Conservation (phyloP, 2,797 vertebrate species). For the Thaleichthys pacificus region DNA sequence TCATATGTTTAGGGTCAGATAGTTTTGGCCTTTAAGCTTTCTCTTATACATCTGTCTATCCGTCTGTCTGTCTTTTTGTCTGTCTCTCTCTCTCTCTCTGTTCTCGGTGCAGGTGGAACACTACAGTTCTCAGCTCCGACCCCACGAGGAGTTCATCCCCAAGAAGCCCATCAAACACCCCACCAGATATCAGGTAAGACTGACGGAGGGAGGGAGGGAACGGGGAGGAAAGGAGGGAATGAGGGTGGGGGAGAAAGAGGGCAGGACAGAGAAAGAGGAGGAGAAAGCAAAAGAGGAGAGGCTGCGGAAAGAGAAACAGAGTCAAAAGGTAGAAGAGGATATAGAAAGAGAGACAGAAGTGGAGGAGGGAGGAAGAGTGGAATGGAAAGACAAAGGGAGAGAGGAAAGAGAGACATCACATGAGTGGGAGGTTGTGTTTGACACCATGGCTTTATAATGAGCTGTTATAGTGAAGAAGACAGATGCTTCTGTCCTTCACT, state of each 20-base stretch:
- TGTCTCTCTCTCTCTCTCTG: neutral
- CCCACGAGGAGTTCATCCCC: slow-evolving; percentile 80
- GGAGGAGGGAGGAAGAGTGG: neutral
- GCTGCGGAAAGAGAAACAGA: neutral
- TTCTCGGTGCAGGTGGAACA: slow-evolving; percentile 78
- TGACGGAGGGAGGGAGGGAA: slow-evolving; percentile 6
- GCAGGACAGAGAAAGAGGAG: neutral
- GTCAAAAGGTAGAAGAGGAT: too few relatives aligned
- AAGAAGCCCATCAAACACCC: slow-evolving; percentile 88
- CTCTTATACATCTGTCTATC: too few relatives aligned
- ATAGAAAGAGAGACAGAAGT: too few relatives aligned
- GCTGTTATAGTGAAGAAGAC: neutral
- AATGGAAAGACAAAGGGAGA: neutral
- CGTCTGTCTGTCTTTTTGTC: too few relatives aligned
- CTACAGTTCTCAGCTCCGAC: slow-evolving; percentile 79
- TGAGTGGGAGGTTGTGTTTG: slow-evolving; percentile 9
- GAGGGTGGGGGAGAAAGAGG: neutral
- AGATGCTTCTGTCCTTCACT: slow-evolving; percentile 35
- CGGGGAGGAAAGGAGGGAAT: slow-evolving; percentile 18
- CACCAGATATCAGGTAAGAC: slow-evolving; percentile 90
- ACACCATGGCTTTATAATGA: too few relatives aligned
- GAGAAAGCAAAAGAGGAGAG: neutral
- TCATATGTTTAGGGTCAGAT: neutral
- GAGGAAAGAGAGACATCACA: neutral
- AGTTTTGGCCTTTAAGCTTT: too few relatives aligned